Base-by-base conservation (phyloP, 2,113 vertebrate species). In the Macquaria ambigua region DNA sequence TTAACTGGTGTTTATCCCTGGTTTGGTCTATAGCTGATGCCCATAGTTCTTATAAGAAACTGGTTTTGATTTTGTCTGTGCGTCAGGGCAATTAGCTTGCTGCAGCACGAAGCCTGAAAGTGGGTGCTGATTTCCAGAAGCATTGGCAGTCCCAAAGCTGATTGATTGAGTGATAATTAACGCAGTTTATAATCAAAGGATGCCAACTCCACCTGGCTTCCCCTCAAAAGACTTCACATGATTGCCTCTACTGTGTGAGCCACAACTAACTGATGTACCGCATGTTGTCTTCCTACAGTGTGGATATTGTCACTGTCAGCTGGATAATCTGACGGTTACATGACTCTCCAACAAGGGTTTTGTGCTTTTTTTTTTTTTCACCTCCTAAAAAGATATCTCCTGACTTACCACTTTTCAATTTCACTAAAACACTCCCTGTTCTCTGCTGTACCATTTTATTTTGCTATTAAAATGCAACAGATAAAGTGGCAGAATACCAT, bases 91-190 rank as follows among this genome's bases (percentile, higher is more conserved):
- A 31, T 81, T 59, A 72, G 16, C 21, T 37, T 25, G 59, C 70
- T 8, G 21, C 74, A 25, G 58, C 28, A 53, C 69, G 56, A 74
- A 67, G 70, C 41, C 25, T 10, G 50, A 76, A 53, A 76, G 52
- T 68, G 61, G 20, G 39, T 64, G 61, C 63, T 61, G 39, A 79
- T 71, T 66, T 66, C 69, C 48, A 41, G 73, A 72, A 23, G 59
- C 71, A 55, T 31, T 39, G 46, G 81, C 69, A 75, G 62, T 37
- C 75, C 53, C 64, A 82, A 68, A 43, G 63, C 55, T 75, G 83
- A 79, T 78, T 82, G 73, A 82, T 71, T 76, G 80, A 68, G 52
- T 43, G 48, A 55, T 64, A 77, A 77, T 83, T 83, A 71, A 71
- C 25, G 3, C 46, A 46, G 63, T 71, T 83, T 72, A 18, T 77